phyloP scores from a whole-genome alignment of 2,888 invertebrate species.

The Hydrotaea diabolus region DNA sequence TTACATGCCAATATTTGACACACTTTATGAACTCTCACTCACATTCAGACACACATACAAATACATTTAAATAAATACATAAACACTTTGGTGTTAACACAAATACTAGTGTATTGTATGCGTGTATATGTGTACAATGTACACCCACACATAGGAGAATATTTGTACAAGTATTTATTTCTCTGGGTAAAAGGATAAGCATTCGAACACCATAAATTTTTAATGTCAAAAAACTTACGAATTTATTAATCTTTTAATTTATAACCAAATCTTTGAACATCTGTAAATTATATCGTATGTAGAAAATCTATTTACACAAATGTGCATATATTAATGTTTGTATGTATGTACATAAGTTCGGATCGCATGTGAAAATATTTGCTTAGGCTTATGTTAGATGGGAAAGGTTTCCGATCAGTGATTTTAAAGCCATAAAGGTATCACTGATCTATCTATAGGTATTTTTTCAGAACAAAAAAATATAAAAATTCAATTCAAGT shows the following conservation, averaged over 20 bases:
- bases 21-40: background rate
- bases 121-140: background rate
- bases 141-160: background rate
- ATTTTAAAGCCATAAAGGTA: too few species aligned
- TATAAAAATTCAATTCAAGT: too few species aligned
- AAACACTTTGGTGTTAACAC: background rate
- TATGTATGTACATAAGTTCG: too few species aligned
- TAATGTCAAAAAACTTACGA: constrained; percentile 13
- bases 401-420: too few species aligned
- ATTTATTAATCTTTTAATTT: background rate
- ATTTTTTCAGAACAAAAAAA: too few species aligned
- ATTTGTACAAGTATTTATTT: background rate
- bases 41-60: too few species aligned
- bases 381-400: too few species aligned
- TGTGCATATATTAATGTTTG: background rate
- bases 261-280: constrained; percentile 20
- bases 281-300: constrained; percentile 2
- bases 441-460: too few species aligned
- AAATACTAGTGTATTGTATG: background rate
- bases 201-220: background rate
- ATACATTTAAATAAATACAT: background rate
- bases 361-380: too few species aligned
- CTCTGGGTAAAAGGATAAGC: background rate
- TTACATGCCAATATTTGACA: constrained; percentile 6
- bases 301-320: background rate